Evolutionary conservation across 30 jellyfish, hydroid and myxozoan genomes (phyloP), one percentile per base, ranked within the genome.

Genomic region (Aurelia sp.): DNA sequence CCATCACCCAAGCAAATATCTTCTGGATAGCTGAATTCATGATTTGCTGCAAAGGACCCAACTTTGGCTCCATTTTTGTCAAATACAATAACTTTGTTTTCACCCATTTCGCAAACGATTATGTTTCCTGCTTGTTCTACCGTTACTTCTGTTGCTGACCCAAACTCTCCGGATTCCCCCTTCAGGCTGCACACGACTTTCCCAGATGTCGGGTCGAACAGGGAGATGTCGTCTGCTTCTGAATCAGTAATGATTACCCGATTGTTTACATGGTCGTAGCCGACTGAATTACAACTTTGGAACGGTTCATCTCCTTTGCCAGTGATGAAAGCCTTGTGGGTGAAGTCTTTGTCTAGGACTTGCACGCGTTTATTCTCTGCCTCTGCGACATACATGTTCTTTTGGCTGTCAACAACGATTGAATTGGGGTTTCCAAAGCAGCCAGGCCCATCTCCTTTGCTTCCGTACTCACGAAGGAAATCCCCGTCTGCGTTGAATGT

Each of bases 381-480:
- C 58, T 85, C 94, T 18, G 88, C 94, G 22, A 85, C 84, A 27
- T 67, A 73, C 0, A 85, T 55, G 3, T 44, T 63, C 27, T 64
- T 31, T 19, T 82, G 18, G 27, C 68, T 63, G 37, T 85, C 94
- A 20, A 74, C 82, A 68, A 79, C 65, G 15, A 85, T 40, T 40
- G 94, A 61, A 60, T 74, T 21, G 33, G 94, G 94, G 84, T 65
- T 44, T 52, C 18, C 84, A 65, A 85, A 85, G 76, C 78, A 23
- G 75, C 88, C 94, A 66, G 88, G 88, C 68, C 88, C 88, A 64
- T 85, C 88, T 9, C 88, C 88, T 57, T 85, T 53, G 94, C 94
- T 73, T 16, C 88, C 94, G 51, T 62, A 61, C 77, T 44, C 94
- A 57, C 71, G 66, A 27, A 59, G 65, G 74, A 85, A 85, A 31